These are phyloP conservation scores for Pammene fasciana DNA, from an alignment of 2,888 invertebrate species.

Conservation along the genomic window DNA sequence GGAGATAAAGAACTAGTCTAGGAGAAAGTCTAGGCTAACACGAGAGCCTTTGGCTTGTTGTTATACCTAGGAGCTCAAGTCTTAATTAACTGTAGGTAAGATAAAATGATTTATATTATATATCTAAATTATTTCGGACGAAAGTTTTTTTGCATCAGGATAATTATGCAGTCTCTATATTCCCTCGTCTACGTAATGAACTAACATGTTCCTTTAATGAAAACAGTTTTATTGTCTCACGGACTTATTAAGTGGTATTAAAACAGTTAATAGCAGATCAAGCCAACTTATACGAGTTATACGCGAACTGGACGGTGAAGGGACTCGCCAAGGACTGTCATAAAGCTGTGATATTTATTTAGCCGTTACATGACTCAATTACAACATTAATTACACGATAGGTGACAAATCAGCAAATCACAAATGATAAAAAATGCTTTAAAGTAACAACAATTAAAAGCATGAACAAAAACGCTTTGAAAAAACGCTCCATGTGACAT, in stretches of 20 bases:
- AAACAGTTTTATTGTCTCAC: constrained; percentile 12
- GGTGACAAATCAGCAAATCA: background rate
- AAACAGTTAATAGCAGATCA: constrained; percentile 8
- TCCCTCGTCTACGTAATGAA: background rate
- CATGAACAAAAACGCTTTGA: too few relatives aligned
- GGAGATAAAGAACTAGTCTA: background rate
- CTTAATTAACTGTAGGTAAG: too few relatives aligned
- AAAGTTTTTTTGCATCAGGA: background rate
- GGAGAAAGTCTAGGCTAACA: background rate
- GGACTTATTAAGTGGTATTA: constrained; percentile 1
- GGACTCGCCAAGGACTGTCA: constrained; percentile 18
- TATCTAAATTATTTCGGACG: too few relatives aligned
- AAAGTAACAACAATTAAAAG: too few relatives aligned
- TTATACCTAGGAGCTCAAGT: too few relatives aligned
- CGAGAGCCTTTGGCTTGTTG: background rate
- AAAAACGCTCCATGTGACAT: too few relatives aligned
- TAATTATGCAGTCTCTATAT: background rate
- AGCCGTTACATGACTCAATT: constrained; percentile 1
- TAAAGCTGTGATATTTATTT: constrained; percentile 13
- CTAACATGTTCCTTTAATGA: constrained; percentile 9
- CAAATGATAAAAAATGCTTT: too few relatives aligned
- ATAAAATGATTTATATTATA: too few relatives aligned
- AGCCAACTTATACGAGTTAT: background rate
- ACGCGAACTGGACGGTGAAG: constrained; percentile 12
- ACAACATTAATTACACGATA: background rate